Evolutionary conservation across 2,888 invertebrate genomes (phyloP).

Genomic region (Ashinkailepas kermadecensis): DNA sequence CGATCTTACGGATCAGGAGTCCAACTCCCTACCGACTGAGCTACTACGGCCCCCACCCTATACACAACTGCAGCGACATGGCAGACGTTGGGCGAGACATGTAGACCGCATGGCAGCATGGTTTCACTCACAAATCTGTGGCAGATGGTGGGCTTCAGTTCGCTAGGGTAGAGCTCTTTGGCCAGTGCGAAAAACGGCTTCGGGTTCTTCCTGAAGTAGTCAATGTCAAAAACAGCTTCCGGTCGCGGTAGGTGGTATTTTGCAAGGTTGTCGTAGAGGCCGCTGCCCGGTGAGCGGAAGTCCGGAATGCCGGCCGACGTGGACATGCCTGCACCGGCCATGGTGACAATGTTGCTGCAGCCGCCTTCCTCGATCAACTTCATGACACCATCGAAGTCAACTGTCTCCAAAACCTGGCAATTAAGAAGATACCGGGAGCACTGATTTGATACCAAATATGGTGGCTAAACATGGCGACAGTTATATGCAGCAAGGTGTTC

Average conservation of each 20-base stretch:
- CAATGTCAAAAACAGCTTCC: slow-evolving; percentile 83
- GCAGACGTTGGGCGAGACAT: no score
- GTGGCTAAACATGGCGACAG: neutral
- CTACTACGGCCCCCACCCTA: no score
- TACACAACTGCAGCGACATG: no score
- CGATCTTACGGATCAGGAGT: no score
- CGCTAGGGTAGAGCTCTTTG: slow-evolving; percentile 79
- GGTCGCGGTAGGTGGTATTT: slow-evolving; percentile 88
- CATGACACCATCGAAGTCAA: slow-evolving; percentile 66
- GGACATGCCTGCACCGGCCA: slow-evolving; percentile 95
- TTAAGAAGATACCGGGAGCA: neutral
- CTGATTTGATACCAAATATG: neutral
- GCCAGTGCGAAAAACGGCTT: slow-evolving; percentile 87
- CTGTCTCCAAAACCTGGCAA: slow-evolving; percentile 56
- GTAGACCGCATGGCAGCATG: no score
- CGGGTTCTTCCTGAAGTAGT: slow-evolving; percentile 78
- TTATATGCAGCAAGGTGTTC: neutral
- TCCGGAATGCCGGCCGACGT: slow-evolving; percentile 50
- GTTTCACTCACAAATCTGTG: slow-evolving; percentile 64
- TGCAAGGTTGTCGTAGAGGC: slow-evolving; percentile 81
- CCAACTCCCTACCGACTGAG: no score
- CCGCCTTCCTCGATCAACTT: slow-evolving; percentile 67
- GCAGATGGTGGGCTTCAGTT: slow-evolving; percentile 75
- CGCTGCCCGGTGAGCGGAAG: slow-evolving; percentile 74
- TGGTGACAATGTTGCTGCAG: slow-evolving; percentile 78